Evolutionary conservation across 1,140 invertebrate genomes (phyloP), one percentile per base, ranked within the genome.

Genomic region (Dendroctonus ponderosae): DNA sequence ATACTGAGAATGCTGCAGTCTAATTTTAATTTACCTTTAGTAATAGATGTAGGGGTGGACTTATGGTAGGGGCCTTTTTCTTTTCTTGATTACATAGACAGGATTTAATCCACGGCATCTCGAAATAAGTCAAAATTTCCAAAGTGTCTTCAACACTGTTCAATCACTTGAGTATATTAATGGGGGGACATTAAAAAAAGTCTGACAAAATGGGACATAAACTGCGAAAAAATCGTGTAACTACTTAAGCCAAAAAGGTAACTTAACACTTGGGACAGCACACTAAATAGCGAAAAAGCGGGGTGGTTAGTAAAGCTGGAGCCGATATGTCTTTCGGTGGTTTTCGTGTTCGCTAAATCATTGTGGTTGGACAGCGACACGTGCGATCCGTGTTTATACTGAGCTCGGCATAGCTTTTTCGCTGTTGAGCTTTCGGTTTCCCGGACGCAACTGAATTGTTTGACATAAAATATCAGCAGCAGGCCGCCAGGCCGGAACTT

Each of bases 11-110:
- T 26, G 26, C 26, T 26, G 26, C 26, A 26, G 3, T 26, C 1
- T 26, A 26, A 26, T 26, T 26, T 26, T 26, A 38, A 42, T 52
- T 75, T 74, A 80, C 79, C 78, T 80, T 80, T 58, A 79, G 70
- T 60, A 80, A 63, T 49, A 80, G 72, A 75, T 80, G 79, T 58
- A 80, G 77, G 0, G 79, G 79, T 9, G 78, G 78, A 70, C 79
- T 80, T 53, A 80, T 80, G n/a, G 73, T 72, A 7, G 79, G 78
- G 12, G 79, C 71, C 69, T 78, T 80, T 72, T 78, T 78, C 72
- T 78, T 80, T 62, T 80, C 79, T 43, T 79, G 77, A 62, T 80
- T 78, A 70, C 79, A 80, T 52, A 80, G 70, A 69, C 79, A 80
- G 50, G 77, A 78, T 69, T 78, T 79, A 66, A 80, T 78, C 79